Evolutionary conservation across 2,797 vertebrate species (phyloP), one percentile per base, ranked within the genome.

Genomic region (Mormyrops attenuatus): DNA sequence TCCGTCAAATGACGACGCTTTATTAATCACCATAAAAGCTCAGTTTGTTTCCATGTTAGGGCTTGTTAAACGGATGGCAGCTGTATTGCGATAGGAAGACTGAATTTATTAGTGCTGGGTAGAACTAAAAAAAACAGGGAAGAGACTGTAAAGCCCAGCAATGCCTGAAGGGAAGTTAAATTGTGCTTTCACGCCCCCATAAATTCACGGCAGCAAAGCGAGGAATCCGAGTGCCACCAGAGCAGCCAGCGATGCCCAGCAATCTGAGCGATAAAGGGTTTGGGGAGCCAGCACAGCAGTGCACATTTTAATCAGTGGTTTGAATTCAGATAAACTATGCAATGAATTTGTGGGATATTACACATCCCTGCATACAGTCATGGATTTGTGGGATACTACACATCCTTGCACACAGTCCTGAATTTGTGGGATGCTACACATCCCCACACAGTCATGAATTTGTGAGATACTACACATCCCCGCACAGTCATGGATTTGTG

Each of bases 11-110:
- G 95, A 93, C 88, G 87, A 55, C 90, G 69, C 89, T 91, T 92
- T 94, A 94, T 93, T 95, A 95, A 94, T 90, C 92, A 52, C 88
- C 92, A 88, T 92, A 93, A 93, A 94, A 73, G 66, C 11, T 30
- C 84, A 94, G 60, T 94, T 93, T 95, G 53, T 94, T 93, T 94
- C 91, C 88, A 88, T 92, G 87, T 90, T 92, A 90, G 63, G 93
- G 77, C 73, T 93, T 92, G 90, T 89, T 88, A 91, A 94, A 93
- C 90, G 92, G 87, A 92, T 94, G 89, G 90, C 77, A 89, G 69
- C 91, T 94, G 92, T 73, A 93, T 6, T 89, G 90, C 93, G n/a
- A 85, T 49, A 6, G 90, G 90, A 92, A 92, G 85, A 89, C 41
- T 52, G 82, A 90, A 91, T 92, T 92, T 94, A 92, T 93, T 90